Evolutionary conservation across 2,888 invertebrate species (phyloP), one percentile per base, ranked within the genome.

Genomic region (Cetonia aurata): DNA sequence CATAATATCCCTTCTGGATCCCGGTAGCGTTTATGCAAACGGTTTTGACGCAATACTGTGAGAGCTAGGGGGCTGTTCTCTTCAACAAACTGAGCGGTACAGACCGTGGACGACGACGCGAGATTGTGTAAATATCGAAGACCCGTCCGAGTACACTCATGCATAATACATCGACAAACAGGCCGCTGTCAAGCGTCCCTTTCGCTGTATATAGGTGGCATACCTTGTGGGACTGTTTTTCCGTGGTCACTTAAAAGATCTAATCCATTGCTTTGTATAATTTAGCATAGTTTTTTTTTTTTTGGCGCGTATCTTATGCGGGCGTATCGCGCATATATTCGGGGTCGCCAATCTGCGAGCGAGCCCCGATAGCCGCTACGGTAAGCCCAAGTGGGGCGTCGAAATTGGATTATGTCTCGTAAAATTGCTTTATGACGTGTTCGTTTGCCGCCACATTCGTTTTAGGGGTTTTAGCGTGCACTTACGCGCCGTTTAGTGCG

Each of bases 401-500:
- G 25, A 56, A 56, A 56, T 56, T 56, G 41, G 41, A 56, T 56
- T 56, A 56, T 56, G 41, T 17, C 15, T 41, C 37, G 37, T 56
- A 56, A 56, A 56, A 56, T 56, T 56, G 56, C 56, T 56, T 56
- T 56, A 56, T 56, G 41, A 56, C 56, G 56, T 56, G 56, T 56
- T 56, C 56, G 56, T 37, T 56, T 56, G 56, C 56, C 41, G 17
- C 41, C 56, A 56, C 56, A 56, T 56, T 56, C 56, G 25, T 56
- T 56, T 41, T 56, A 56, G 41, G 15, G 56, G 41, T 17, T 13
- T 56, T 56, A 56, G 15, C 41, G 56, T 41, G 41, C 41, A 56
- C 56, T 56, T 56, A 41, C 56, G 37, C 56, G 37, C 56, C 41
- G 37, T 56, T 37, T 56, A 41, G 17, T 25, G 41, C 56, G 13